Evolutionary conservation across 2,888 invertebrate genomes (phyloP), one percentile per base, ranked within the genome.

Genomic region (Lissonota sp.): DNA sequence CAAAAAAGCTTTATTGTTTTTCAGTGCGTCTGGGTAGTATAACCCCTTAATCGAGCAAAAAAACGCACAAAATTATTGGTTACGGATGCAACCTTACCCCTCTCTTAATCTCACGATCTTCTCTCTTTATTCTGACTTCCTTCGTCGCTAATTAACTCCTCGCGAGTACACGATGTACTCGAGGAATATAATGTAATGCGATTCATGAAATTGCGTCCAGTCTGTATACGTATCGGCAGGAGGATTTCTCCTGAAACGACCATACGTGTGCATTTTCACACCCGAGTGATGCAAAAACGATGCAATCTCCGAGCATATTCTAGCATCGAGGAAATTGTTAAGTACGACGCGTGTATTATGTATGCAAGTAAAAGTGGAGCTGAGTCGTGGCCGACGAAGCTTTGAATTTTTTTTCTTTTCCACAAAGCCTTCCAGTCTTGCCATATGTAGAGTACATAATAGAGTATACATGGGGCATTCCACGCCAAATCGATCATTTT

Each of bases 241-340:
- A 81, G 63, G 57, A 80, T 57, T 63, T 12, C 26, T 58, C 39
- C 72, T 60, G 63, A 71, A 55, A 66, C 44, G 39, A 49, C n/a
- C 14, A 62, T 12, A 51, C 79, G 71, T 71, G 62, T 75, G 62
- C 42, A 69, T 82, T 82, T 63, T 79, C 82, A 79, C 75, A 67
- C 76, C 77, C 55, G 40, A 40, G 12, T 8, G 73, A 51, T 46
- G 60, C 64, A 42, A 70, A 49, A 40, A 46, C 72, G 83, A 83
- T 82, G 76, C 64, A 73, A 83, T 83, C 83, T 74, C 53, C 40
- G 8, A 53, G 49, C 7, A 37, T 46, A 42, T 40, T 37, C 44
- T 16, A 49, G 49, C 69, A 40, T 67, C 70, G 67, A 74, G 83
- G 79, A 82, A 83, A 83, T 83, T 82, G 76, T 82, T 63, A 77